These are phyloP conservation scores for Cosmopolites sordidus DNA, from an alignment of 2,888 invertebrate genomes.

Conservation along the genomic window DNA sequence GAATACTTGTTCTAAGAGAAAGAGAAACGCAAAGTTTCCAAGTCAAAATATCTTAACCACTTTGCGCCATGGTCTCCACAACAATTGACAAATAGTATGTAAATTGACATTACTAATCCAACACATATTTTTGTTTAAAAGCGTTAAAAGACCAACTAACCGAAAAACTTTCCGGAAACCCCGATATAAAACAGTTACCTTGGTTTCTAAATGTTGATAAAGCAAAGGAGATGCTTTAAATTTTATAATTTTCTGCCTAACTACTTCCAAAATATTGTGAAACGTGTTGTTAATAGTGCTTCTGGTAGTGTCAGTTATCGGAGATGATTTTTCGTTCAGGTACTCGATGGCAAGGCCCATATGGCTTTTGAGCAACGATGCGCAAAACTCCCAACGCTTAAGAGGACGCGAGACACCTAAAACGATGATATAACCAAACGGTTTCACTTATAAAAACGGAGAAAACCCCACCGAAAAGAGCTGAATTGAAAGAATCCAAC, in stretches of 20 bases:
- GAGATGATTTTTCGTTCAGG: slow-evolving; percentile 42
- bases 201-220: slow-evolving; percentile 41
- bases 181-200: too few species aligned
- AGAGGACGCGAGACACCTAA: slow-evolving; percentile 36
- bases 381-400: slow-evolving; percentile 54
- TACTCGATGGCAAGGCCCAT: slow-evolving; percentile 51
- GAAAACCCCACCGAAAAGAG: slow-evolving; percentile 41
- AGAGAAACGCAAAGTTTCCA: too few species aligned
- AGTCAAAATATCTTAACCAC: too few species aligned
- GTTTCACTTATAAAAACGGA: too few species aligned
- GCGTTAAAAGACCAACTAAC: too few species aligned
- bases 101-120: too few species aligned
- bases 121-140: too few species aligned
- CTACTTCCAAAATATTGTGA: slow-evolving; percentile 33
- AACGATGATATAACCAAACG: too few species aligned
- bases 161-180: too few species aligned
- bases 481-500: slow-evolving; percentile 37
- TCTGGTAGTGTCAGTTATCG: slow-evolving; percentile 34
- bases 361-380: slow-evolving; percentile 47
- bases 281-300: slow-evolving; percentile 36
- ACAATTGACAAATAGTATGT: too few species aligned
- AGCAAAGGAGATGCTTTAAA: slow-evolving; percentile 33
- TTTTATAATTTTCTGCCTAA: slow-evolving; percentile 32
- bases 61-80: too few species aligned
- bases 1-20: too few species aligned